These are phyloP conservation scores for Sarcophaga peregrina DNA, from an alignment of 1,140 invertebrate species.

Conservation along the genomic window DNA sequence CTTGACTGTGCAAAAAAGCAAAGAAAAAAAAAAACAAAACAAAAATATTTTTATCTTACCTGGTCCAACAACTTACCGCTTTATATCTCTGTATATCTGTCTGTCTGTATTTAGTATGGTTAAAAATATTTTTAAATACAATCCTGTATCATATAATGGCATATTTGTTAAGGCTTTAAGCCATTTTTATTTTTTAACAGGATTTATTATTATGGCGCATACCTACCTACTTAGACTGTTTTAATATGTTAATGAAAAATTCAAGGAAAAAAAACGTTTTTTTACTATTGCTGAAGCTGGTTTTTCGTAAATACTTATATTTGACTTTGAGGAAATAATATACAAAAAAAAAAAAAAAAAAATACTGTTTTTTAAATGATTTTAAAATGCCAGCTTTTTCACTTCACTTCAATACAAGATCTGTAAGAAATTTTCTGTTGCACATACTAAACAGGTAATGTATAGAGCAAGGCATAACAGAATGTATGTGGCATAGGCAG, in stretches of 20 bases:
- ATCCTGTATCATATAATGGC: constrained; percentile 13
- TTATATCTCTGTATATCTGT: no score
- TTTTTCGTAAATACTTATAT: not conserved
- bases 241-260: not conserved
- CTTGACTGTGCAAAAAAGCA: not conserved
- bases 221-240: not conserved
- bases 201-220: not conserved
- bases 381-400: not conserved
- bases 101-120: not conserved
- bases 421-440: not conserved
- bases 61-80: not conserved
- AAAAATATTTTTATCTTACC: constrained; percentile 12
- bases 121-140: not conserved
- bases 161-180: constrained; percentile 18
- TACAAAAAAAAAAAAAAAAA: not conserved
- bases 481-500: not conserved
- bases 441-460: not conserved
- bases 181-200: constrained; percentile 3
- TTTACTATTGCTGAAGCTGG: not conserved
- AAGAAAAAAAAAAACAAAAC: not conserved
- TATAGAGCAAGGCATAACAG: not conserved
- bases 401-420: not conserved
- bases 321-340: not conserved
- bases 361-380: not conserved
- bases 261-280: not conserved